phyloP scores from a whole-genome alignment of 2,888 invertebrate species.

The Sturmia bella region DNA sequence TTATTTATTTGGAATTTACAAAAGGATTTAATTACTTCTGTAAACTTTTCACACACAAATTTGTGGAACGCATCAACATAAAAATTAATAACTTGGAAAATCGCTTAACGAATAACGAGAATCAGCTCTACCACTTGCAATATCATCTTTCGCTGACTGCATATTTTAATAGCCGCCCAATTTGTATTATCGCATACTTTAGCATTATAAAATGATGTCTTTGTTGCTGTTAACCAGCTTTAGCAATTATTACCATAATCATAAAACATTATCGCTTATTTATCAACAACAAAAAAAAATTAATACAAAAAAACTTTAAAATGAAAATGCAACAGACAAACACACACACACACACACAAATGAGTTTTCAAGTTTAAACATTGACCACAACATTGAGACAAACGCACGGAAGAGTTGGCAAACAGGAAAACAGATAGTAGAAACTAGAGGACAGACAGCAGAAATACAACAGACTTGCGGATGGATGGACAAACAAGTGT shows the following conservation, averaged over 20 bases:
- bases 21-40: conserved; percentile 13
- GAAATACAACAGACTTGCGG: neutral
- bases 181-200: conserved; percentile 67
- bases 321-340: conserved; percentile 5
- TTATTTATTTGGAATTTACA: neutral
- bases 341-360: conserved; percentile 35
- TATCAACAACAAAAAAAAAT: conserved; percentile 60
- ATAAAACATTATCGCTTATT: conserved; percentile 72
- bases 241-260: conserved; percentile 72
- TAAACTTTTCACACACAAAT: conserved; percentile 11
- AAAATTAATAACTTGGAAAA: conserved; percentile 18
- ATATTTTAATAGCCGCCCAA: conserved; percentile 63
- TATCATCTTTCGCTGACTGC: conserved; percentile 45
- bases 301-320: neutral
- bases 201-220: conserved; percentile 64
- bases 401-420: conserved; percentile 44
- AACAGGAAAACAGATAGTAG: conserved; percentile 30
- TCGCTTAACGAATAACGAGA: neutral
- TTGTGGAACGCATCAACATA: neutral
- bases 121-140: neutral
- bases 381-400: conserved; percentile 61
- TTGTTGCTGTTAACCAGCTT: conserved; percentile 66
- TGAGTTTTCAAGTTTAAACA: conserved; percentile 44
- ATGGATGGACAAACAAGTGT: conserved; percentile 39
- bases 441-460: neutral